Conservation (phyloP, 2,797 vertebrate genomes). For the Epinephelus malabaricus region DNA sequence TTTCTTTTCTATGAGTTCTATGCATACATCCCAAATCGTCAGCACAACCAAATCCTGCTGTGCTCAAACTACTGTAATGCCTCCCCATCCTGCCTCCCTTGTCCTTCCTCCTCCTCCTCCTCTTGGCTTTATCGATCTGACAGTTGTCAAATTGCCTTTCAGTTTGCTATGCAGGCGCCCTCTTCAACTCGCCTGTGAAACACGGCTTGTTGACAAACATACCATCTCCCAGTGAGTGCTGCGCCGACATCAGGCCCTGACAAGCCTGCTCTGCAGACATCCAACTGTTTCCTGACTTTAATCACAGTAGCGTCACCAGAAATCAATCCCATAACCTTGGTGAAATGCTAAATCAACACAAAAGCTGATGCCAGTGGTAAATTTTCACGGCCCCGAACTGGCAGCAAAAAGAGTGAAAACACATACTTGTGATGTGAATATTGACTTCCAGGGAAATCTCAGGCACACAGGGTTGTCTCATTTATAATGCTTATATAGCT, state of each 20-base stretch:
- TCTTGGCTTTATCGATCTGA: slow-evolving; percentile 66
- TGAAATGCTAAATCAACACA: slow-evolving; percentile 70
- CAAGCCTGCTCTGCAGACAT: slow-evolving; percentile 65
- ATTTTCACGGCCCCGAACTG: slow-evolving; percentile 13
- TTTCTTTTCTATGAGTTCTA: background rate
- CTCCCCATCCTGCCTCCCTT: background rate
- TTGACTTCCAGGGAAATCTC: slow-evolving; percentile 51
- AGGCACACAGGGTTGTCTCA: slow-evolving; percentile 35
- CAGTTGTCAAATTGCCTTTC: slow-evolving; percentile 68
- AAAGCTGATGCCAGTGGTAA: slow-evolving; percentile 35
- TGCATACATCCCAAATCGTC: slow-evolving; percentile 21
- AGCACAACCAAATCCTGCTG: slow-evolving; percentile 14
- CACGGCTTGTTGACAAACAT: slow-evolving; percentile 74
- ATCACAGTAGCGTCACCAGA: slow-evolving; percentile 65
- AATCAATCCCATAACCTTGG: slow-evolving; percentile 77
- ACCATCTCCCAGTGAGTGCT: slow-evolving; percentile 42
- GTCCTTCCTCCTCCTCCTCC: slow-evolving; percentile 22
- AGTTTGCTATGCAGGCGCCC: slow-evolving; percentile 50
- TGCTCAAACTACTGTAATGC: slow-evolving; percentile 7
- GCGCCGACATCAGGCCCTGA: slow-evolving; percentile 48
- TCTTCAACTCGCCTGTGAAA: slow-evolving; percentile 60
- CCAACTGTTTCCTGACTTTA: slow-evolving; percentile 68
- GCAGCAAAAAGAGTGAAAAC: slow-evolving; percentile 34
- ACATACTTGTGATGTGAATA: slow-evolving; percentile 41
- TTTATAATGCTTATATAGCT: slow-evolving; percentile 45